Evolutionary conservation across 2,113 vertebrate genomes (phyloP).

Genomic region (Lepisosteus osseus): DNA sequence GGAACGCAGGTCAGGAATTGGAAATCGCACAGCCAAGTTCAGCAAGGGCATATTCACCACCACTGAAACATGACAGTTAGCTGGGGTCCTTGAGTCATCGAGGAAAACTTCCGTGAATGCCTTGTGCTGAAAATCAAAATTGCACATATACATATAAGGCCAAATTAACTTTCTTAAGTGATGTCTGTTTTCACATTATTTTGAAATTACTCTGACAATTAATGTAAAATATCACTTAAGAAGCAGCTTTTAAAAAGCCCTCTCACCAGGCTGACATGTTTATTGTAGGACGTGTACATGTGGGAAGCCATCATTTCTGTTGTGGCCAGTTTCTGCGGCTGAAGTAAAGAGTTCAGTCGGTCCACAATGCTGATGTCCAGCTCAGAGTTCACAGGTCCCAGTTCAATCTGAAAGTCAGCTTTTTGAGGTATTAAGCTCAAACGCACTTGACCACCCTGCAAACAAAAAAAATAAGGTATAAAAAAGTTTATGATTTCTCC

Average conservation of each 20-base stretch:
- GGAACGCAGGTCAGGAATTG: slow-evolving; percentile 92
- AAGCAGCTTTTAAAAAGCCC: too few species aligned
- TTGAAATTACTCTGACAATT: too few species aligned
- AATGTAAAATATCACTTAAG: too few species aligned
- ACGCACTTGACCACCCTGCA: slow-evolving; percentile 85
- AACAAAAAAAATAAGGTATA: slow-evolving; percentile 17
- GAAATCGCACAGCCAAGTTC: slow-evolving; percentile 84
- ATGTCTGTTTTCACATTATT: too few species aligned
- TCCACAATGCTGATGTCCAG: slow-evolving; percentile 97
- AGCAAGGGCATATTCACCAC: slow-evolving; percentile 78
- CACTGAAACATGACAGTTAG: slow-evolving; percentile 78
- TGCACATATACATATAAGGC: too few species aligned
- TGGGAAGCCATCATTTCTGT: slow-evolving; percentile 95
- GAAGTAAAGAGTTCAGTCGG: slow-evolving; percentile 91
- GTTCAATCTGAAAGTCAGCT: slow-evolving; percentile 85
- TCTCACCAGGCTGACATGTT: slow-evolving; percentile 89
- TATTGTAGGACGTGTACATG: slow-evolving; percentile 94
- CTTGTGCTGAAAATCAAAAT: slow-evolving; percentile 75
- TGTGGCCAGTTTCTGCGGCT: slow-evolving; percentile 86
- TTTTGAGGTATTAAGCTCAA: slow-evolving; percentile 87
- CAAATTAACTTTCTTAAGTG: too few species aligned
- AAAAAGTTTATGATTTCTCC: too few species aligned
- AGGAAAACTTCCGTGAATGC: slow-evolving; percentile 96
- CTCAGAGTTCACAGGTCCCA: slow-evolving; percentile 78
- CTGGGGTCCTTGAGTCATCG: slow-evolving; percentile 83